Conservation (phyloP, 2,888 invertebrate genomes). For the Hypena proboscidalis region DNA sequence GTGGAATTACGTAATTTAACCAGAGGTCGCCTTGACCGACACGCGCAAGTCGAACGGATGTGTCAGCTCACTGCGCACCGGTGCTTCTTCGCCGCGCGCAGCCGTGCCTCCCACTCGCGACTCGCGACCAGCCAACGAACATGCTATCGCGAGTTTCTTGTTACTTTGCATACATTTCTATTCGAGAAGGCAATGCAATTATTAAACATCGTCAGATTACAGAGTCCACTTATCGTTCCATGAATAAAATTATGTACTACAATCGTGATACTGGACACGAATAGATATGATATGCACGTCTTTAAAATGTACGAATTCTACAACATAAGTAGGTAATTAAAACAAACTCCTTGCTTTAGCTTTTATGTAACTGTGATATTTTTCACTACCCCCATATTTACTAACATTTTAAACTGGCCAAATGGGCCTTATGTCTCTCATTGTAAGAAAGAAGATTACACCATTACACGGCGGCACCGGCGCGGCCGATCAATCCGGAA, state of each 20-base stretch:
- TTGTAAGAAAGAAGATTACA: conserved; percentile 12
- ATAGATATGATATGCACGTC: conserved; percentile 18
- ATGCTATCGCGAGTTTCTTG: conserved; percentile 79
- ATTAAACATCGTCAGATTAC: conserved; percentile 74
- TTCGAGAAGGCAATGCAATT: conserved; percentile 62
- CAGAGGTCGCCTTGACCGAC: conserved; percentile 82
- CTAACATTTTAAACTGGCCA: no score
- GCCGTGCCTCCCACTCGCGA: conserved; percentile 78
- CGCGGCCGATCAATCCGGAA: conserved; percentile 24
- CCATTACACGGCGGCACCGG: conserved; percentile 7
- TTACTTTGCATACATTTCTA: conserved; percentile 77
- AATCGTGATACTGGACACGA: conserved; percentile 46
- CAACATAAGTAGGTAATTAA: neutral
- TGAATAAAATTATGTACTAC: conserved; percentile 62
- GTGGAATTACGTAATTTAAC: conserved; percentile 82
- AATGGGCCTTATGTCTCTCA: no score
- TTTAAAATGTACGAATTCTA: conserved; percentile 12
- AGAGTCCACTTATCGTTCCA: conserved; percentile 63
- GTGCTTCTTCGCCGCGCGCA: conserved; percentile 71
- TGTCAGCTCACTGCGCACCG: conserved; percentile 83
- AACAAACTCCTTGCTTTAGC: no score
- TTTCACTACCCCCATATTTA: no score
- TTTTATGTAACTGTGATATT: no score
- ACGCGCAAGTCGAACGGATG: conserved; percentile 83
- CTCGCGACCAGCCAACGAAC: conserved; percentile 67